Percentiles rank a stretch among this genome's conserved stretches.
These are phyloP conservation scores for Gorsachius goisagi DNA, from an alignment of 2,113 vertebrate species.

Conservation along the genomic window DNA sequence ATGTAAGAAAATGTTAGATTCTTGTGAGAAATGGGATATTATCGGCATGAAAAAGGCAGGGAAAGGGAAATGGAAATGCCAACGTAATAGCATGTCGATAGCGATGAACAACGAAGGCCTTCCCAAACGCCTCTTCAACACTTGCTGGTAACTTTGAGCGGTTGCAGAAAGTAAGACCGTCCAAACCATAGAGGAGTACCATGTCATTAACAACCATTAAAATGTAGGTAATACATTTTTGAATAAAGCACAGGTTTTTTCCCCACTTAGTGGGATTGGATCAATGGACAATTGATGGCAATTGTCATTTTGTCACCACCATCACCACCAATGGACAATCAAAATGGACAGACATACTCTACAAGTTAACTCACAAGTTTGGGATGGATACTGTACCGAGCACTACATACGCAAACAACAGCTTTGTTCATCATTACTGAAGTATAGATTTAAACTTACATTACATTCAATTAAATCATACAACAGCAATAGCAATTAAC, in stretches of 20 bases:
- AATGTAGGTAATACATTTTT: rapidly evolving
- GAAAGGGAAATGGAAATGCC: not conserved
- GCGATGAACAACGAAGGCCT: too few relatives aligned
- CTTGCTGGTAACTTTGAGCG: not conserved
- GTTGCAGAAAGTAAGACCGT: not conserved
- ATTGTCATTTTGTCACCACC: too few relatives aligned
- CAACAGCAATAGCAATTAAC: not conserved
- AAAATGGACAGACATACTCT: rapidly evolving
- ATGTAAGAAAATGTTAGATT: not conserved
- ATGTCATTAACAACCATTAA: rapidly evolving
- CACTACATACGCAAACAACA: rapidly evolving
- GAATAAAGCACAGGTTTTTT: not conserved
- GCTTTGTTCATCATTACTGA: not conserved
- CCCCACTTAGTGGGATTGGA: rapidly evolving
- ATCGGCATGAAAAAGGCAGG: not conserved
- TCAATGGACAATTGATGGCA: too few relatives aligned
- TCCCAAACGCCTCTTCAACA: rapidly evolving
- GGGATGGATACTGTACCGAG: not conserved
- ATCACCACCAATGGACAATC: too few relatives aligned
- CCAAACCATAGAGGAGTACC: rapidly evolving
- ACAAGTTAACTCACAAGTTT: rapidly evolving
- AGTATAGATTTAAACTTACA: not conserved
- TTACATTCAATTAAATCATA: not conserved
- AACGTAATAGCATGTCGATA: rapidly evolving
- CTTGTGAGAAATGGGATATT: not conserved